Percentiles rank a stretch among this genome's conserved stretches.
Evolutionary conservation across 2,113 vertebrate genomes (phyloP).

Genomic region (Labeo rohita): DNA sequence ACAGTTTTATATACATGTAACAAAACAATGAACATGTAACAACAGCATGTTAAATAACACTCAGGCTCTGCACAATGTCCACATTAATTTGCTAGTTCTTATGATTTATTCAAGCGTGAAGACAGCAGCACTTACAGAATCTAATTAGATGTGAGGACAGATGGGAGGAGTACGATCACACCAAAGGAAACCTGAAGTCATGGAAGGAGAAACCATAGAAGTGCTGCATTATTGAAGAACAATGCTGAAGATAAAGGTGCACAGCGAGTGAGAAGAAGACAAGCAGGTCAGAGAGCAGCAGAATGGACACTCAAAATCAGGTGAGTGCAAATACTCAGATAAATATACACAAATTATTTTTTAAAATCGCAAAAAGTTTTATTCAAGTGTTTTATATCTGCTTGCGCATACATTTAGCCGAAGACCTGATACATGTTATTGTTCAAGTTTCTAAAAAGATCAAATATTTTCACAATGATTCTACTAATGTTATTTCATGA

Average conservation of each 20-base stretch:
- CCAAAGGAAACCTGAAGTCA: slow-evolving; percentile 54
- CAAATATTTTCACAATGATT: neutral
- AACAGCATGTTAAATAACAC: slow-evolving; percentile 2
- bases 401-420: neutral
- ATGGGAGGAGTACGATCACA: slow-evolving; percentile 12
- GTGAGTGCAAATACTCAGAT: neutral
- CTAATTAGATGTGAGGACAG: slow-evolving; percentile 47
- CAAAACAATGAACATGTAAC: neutral
- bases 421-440: neutral
- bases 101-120: slow-evolving; percentile 50
- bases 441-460: neutral
- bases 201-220: slow-evolving; percentile 57
- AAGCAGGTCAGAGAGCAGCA: neutral
- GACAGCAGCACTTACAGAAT: slow-evolving; percentile 33
- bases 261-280: slow-evolving; percentile 2
- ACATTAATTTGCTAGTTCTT: slow-evolving; percentile 16
- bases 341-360: neutral
- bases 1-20: neutral
- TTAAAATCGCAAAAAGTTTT: no score
- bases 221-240: slow-evolving; percentile 57
- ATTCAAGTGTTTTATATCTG: neutral
- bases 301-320: slow-evolving; percentile 9
- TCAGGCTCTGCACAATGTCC: neutral
- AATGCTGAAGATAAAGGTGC: slow-evolving; percentile 16
- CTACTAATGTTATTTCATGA: neutral